Conservation (phyloP, 2,113 vertebrate species). For the Gavialis gangeticus region DNA sequence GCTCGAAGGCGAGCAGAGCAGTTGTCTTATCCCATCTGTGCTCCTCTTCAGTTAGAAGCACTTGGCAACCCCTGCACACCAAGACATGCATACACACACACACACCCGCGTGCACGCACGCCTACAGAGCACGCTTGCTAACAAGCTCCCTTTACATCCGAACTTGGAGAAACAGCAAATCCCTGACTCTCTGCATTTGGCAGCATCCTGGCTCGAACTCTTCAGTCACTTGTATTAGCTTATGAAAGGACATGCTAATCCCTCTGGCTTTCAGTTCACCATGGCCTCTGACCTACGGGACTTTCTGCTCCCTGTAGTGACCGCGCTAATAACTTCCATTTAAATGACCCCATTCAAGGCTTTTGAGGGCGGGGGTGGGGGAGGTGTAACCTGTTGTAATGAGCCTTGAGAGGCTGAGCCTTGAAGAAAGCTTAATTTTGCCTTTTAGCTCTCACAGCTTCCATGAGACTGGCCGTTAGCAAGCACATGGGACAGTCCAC, state of each 20-base stretch:
- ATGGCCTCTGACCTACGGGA: background rate
- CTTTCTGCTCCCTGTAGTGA: background rate
- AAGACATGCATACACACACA: background rate
- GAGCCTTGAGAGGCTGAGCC: background rate
- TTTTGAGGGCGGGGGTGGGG: background rate
- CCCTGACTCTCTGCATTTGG: background rate
- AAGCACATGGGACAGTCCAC: background rate
- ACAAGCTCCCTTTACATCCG: background rate
- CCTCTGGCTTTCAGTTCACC: rapidly evolving
- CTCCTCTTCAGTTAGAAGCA: constrained; percentile 46
- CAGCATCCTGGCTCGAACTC: background rate
- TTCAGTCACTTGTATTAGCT: background rate
- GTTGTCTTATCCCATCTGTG: constrained; percentile 37
- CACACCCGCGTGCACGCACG: background rate
- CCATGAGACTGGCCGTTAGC: background rate
- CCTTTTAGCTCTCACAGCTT: background rate
- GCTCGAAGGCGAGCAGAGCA: constrained; percentile 2
- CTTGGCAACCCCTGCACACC: background rate
- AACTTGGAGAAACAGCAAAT: background rate
- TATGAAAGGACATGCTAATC: background rate
- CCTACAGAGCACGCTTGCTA: background rate
- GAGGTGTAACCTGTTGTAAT: background rate
- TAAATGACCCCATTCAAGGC: rapidly evolving
- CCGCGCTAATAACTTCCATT: rapidly evolving
- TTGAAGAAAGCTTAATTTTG: no score